These are phyloP conservation scores for Brachyptera risi DNA, from an alignment of 2,888 invertebrate genomes.

Conservation along the genomic window DNA sequence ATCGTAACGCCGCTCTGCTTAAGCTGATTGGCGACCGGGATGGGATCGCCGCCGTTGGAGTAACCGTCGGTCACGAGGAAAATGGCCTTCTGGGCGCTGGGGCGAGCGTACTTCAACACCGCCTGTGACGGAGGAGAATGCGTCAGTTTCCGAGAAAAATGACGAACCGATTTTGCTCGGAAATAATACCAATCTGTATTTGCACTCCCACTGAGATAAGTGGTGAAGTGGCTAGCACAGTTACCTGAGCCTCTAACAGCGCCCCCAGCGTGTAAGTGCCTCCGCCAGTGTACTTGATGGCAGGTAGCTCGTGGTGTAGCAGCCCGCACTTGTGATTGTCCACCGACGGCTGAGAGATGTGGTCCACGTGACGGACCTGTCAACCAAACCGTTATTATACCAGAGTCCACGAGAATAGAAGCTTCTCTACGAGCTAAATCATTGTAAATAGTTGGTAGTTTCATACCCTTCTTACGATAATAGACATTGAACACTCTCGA, in stretches of 20 bases:
- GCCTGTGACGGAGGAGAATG: too few species aligned
- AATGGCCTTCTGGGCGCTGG: constrained; percentile 54
- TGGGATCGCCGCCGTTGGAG: constrained; percentile 65
- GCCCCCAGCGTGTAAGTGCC: constrained; percentile 68
- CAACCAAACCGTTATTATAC: too few species aligned
- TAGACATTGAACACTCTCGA: too few species aligned
- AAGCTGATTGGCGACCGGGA: constrained; percentile 54
- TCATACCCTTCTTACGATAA: too few species aligned
- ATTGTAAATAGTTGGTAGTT: too few species aligned
- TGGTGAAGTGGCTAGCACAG: too few species aligned
- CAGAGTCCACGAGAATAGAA: too few species aligned
- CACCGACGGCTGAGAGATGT: constrained; percentile 50
- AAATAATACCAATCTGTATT: too few species aligned
- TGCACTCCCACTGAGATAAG: too few species aligned
- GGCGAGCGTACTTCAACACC: constrained; percentile 40
- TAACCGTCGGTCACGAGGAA: constrained; percentile 68
- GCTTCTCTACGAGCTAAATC: too few species aligned
- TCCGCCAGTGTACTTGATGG: constrained; percentile 59
- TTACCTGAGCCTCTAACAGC: constrained; percentile 57
- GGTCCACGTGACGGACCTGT: constrained; percentile 53
- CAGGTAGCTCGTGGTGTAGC: constrained; percentile 55
- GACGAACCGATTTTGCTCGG: too few species aligned
- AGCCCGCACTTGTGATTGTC: constrained; percentile 61
- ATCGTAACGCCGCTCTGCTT: constrained; percentile 48
- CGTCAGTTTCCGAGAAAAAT: too few species aligned